Evolutionary conservation across 2,888 invertebrate genomes (phyloP), one percentile per base, ranked within the genome.

Genomic region (Melipona bicolor): DNA sequence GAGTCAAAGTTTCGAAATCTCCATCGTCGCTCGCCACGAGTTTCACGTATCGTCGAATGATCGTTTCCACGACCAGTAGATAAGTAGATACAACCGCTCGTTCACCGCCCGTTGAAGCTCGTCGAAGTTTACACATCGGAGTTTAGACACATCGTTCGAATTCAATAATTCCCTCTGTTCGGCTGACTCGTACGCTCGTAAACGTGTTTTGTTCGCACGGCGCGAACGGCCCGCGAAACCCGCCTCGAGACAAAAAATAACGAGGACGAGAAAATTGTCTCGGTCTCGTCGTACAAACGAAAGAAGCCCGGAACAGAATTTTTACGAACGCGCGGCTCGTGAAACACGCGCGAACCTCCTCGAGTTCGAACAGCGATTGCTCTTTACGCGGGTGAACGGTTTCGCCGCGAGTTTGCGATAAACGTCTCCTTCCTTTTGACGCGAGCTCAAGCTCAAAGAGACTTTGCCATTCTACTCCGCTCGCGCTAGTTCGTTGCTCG

Each of bases 351-450:
- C 80, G 56, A 27, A 54, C 62, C 32, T 32, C 50, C 27, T 61
- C 62, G 17, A 64, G 21, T 50, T 27, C 50, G 43, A 56, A 70
- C 74, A 56, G 65, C 74, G 79, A 87, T 81, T 79, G 71, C 78
- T 75, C 71, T 69, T 71, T 73, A 77, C 62, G 78, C 71, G 81
- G 74, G 27, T 52, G 69, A 77, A 49, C 68, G 77, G 77, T 73
- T 87, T 85, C 64, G 61, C 64, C n/a, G 73, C 49, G 87, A 86
- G 83, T 73, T 86, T 56, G 19, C 43, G 75, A 81, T 75, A 70
- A 80, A 81, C 72, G 77, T 19, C n/a, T 68, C 24, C 21, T 32
- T 56, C 21, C 49, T 15, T 64, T 73, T n/a, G 36, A n/a, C n/a
- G n/a, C 19, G 54, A 56, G 3, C 19, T 24, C 19, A 32, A 32